Conservation (phyloP, 2,888 invertebrate species). For the Lepidochrysops patricia region DNA sequence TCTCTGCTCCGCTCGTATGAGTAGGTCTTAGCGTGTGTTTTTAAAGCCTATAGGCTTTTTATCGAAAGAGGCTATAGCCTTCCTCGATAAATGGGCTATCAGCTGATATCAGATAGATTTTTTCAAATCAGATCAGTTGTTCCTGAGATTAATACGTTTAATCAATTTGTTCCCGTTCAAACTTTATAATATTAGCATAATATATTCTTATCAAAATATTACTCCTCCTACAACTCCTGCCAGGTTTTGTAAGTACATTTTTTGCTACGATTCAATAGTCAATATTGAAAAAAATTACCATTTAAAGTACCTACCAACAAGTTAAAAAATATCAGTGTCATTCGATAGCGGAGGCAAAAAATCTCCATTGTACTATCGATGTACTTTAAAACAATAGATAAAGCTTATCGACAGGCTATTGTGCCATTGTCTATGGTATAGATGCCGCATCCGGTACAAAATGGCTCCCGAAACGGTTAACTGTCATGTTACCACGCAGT, state of each 20-base stretch:
- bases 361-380: slow-evolving; percentile 44
- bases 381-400: slow-evolving; percentile 44
- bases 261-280: background rate
- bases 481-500: slow-evolving; percentile 15
- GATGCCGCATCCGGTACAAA: slow-evolving; percentile 42
- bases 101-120: too few relatives aligned
- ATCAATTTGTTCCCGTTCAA: too few relatives aligned
- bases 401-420: slow-evolving; percentile 44
- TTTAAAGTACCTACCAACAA: background rate
- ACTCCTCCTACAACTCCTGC: too few relatives aligned
- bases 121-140: too few relatives aligned
- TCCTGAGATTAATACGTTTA: too few relatives aligned
- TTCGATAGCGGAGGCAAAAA: slow-evolving; percentile 27
- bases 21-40: too few relatives aligned
- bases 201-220: too few relatives aligned
- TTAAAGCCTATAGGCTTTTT: too few relatives aligned
- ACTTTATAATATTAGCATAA: too few relatives aligned
- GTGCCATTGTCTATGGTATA: slow-evolving; percentile 43
- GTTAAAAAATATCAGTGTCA: background rate
- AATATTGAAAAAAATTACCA: background rate
- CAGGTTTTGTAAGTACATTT: background rate
- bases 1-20: too few relatives aligned
- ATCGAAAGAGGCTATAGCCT: too few relatives aligned
- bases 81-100: too few relatives aligned
- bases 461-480: slow-evolving; percentile 22